Conservation (phyloP, 2,797 vertebrate species). For the Monodelphis domestica region DNA sequence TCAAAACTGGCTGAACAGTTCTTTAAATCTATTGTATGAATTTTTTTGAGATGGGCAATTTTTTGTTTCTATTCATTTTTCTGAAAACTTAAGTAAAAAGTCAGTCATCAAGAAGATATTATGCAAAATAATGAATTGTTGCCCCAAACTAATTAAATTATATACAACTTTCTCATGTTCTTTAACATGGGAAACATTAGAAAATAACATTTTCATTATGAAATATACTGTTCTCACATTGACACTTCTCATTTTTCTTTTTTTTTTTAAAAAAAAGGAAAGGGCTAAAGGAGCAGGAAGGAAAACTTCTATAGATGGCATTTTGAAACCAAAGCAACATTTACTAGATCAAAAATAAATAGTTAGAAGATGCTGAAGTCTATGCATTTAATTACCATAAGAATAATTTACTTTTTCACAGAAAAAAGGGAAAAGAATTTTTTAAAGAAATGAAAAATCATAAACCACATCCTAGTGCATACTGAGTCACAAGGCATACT, state of each 20-base stretch:
- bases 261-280: constrained; percentile 11
- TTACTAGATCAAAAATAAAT: not conserved
- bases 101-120: not conserved
- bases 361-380: constrained; percentile 13
- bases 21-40: not conserved
- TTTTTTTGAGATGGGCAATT: not conserved
- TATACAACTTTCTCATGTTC: not conserved
- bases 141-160: constrained; percentile 41
- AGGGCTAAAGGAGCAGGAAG: too few relatives aligned
- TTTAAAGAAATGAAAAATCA: not conserved
- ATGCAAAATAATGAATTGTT: constrained; percentile 8
- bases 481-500: not conserved
- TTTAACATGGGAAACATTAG: constrained; percentile 45
- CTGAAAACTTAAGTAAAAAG: constrained; percentile 32
- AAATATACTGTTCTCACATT: constrained; percentile 31
- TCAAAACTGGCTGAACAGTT: constrained; percentile 1
- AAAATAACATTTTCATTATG: constrained; percentile 32
- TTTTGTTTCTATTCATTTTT: constrained; percentile 39
- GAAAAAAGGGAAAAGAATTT: not conserved
- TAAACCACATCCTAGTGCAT: not conserved
- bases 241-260: not conserved
- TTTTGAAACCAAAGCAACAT: not conserved
- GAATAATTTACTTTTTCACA: constrained; percentile 6
- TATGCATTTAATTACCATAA: not conserved
- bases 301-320: not conserved